Percentiles rank a stretch among this genome's conserved stretches.
Evolutionary conservation across 2,888 invertebrate genomes (phyloP).

Genomic region (Frankliniella intonsa): DNA sequence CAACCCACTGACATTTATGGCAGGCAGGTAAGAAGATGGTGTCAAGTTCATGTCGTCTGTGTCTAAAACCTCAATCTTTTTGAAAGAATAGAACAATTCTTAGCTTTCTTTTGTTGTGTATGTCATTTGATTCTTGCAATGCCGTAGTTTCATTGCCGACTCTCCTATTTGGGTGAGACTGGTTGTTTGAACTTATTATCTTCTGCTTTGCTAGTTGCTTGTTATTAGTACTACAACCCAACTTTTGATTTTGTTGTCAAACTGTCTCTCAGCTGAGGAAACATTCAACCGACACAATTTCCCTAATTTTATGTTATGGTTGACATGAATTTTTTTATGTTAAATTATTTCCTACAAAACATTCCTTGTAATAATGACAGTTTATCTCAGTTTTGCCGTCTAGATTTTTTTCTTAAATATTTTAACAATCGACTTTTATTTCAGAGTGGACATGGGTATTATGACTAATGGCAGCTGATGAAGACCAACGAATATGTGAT

Average conservation of each 20-base stretch:
- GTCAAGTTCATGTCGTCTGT: constrained; percentile 8
- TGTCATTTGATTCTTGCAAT: too few relatives aligned
- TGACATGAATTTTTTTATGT: background rate
- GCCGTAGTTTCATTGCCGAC: too few relatives aligned
- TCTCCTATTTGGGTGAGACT: too few relatives aligned
- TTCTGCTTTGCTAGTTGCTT: constrained; percentile 10
- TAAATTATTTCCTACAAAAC: too few relatives aligned
- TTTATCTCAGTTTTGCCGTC: background rate
- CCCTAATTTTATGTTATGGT: background rate
- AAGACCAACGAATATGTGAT: constrained; percentile 39
- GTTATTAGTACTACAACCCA: constrained; percentile 1
- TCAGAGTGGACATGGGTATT: constrained; percentile 29
- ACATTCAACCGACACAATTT: too few relatives aligned
- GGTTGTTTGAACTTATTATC: background rate
- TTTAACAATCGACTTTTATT: background rate
- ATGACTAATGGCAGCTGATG: constrained; percentile 42
- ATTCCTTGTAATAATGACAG: too few relatives aligned
- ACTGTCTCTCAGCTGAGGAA: background rate
- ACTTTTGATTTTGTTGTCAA: background rate
- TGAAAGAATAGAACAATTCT: too few relatives aligned
- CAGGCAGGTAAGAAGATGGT: background rate
- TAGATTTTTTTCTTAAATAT: background rate
- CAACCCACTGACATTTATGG: background rate
- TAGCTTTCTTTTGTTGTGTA: too few relatives aligned
- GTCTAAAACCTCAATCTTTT: background rate